Evolutionary conservation across 1,140 invertebrate species (phyloP).

Genomic region (Coptotermes formosanus): DNA sequence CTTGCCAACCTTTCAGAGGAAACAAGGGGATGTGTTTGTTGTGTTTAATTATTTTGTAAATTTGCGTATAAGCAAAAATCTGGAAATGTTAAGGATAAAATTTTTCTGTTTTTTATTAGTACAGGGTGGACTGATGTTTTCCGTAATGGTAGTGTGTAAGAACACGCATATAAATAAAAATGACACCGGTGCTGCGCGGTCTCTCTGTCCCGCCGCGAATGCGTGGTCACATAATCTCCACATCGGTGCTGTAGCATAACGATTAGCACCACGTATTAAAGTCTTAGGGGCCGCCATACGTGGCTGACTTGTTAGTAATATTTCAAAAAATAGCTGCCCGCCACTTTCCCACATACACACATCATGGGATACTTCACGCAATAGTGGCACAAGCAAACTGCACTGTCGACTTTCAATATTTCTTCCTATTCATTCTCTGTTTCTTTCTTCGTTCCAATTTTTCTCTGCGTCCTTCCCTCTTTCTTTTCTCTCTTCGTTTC

Average conservation of each 20-base stretch:
- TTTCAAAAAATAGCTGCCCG: not conserved
- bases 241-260: not conserved
- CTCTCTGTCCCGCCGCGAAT: not conserved
- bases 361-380: too few species aligned
- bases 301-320: not conserved
- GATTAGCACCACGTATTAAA: conserved; percentile 15
- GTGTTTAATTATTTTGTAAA: too few species aligned
- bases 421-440: too few species aligned
- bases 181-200: not conserved
- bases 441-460: too few species aligned
- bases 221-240: not conserved
- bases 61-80: too few species aligned
- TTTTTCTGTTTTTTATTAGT: not conserved
- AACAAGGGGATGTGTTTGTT: too few species aligned
- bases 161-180: not conserved
- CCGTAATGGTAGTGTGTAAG: not conserved
- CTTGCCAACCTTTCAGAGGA: too few species aligned
- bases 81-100: too few species aligned
- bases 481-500: too few species aligned
- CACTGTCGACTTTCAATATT: too few species aligned
- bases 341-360: not conserved
- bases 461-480: too few species aligned
- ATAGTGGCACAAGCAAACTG: too few species aligned
- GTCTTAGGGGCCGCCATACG: not conserved
- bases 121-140: not conserved